phyloP scores from a whole-genome alignment of 2,113 vertebrate genomes.

The Pipra filicauda region DNA sequence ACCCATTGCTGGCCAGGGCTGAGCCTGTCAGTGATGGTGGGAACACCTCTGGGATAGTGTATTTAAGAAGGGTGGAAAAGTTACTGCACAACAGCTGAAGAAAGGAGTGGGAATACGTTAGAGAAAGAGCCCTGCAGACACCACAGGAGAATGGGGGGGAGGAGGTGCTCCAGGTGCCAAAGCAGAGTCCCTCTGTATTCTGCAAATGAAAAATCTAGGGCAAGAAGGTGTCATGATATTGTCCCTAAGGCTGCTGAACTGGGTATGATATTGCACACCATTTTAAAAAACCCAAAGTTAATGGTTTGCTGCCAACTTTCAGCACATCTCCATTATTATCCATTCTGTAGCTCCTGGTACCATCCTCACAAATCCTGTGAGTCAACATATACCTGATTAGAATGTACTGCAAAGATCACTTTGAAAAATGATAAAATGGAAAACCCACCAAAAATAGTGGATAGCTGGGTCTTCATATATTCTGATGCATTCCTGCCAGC shows the following conservation, averaged over 20 bases:
- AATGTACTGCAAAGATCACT: not conserved
- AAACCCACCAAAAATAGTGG: not conserved
- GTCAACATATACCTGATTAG: not conserved
- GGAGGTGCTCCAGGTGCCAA: not conserved
- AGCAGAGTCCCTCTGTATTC: not conserved
- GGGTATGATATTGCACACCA: accelerated
- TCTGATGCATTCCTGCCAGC: not conserved
- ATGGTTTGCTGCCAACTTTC: not conserved
- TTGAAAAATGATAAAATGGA: not conserved
- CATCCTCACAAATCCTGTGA: not conserved
- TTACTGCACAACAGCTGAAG: not conserved
- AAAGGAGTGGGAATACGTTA: not conserved
- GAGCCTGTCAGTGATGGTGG: not conserved
- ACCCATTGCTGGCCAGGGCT: not conserved
- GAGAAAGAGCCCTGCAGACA: not conserved
- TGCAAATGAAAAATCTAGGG: not conserved
- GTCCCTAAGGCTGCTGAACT: not conserved
- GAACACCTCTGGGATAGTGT: not conserved
- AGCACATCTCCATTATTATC: not conserved
- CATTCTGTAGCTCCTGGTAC: not conserved
- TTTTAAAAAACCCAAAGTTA: not conserved
- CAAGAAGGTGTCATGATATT: not conserved
- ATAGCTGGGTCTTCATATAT: not conserved
- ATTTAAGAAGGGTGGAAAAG: not conserved
- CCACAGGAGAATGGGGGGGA: not conserved